These are phyloP conservation scores for Mamestra brassicae DNA, from an alignment of 2,888 invertebrate genomes.

Conservation along the genomic window DNA sequence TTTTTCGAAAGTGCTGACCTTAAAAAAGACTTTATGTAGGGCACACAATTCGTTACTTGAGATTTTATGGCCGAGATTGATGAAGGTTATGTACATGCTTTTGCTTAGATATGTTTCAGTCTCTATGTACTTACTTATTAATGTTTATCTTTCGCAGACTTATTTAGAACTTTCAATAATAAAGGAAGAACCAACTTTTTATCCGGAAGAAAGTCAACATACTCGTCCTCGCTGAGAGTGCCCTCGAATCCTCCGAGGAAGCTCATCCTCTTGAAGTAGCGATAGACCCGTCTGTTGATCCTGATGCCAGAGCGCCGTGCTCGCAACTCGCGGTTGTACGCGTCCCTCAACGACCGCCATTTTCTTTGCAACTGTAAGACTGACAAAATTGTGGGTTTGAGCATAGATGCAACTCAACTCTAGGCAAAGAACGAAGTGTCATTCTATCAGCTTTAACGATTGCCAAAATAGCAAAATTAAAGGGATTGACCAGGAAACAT, in stretches of 20 bases:
- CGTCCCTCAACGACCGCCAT: slow-evolving; percentile 87
- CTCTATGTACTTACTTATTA: not conserved
- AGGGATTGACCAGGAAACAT: not conserved
- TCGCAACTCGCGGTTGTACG: slow-evolving; percentile 85
- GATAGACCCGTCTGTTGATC: slow-evolving; percentile 80
- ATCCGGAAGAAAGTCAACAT: slow-evolving; percentile 62
- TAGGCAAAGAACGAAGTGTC: not conserved
- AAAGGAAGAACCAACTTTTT: slow-evolving; percentile 28
- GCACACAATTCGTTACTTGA: not conserved
- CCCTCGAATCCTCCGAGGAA: slow-evolving; percentile 86
- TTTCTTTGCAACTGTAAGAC: slow-evolving; percentile 86
- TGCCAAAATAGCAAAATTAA: not conserved
- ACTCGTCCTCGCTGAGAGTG: slow-evolving; percentile 79
- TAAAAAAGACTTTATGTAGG: not conserved
- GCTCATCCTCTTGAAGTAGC: slow-evolving; percentile 85
- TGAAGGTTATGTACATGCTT: too few species aligned
- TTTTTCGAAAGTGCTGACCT: not conserved
- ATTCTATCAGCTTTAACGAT: not conserved
- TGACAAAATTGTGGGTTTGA: slow-evolving; percentile 28
- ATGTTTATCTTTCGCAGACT: not conserved
- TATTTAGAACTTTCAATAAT: slow-evolving; percentile 2
- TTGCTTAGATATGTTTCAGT: not conserved
- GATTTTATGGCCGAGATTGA: too few species aligned
- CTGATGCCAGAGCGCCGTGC: slow-evolving; percentile 75
- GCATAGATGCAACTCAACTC: too few species aligned